Evolutionary conservation across 2,797 vertebrate species (phyloP), one percentile per base, ranked within the genome.

Genomic region (Psittacula echo): DNA sequence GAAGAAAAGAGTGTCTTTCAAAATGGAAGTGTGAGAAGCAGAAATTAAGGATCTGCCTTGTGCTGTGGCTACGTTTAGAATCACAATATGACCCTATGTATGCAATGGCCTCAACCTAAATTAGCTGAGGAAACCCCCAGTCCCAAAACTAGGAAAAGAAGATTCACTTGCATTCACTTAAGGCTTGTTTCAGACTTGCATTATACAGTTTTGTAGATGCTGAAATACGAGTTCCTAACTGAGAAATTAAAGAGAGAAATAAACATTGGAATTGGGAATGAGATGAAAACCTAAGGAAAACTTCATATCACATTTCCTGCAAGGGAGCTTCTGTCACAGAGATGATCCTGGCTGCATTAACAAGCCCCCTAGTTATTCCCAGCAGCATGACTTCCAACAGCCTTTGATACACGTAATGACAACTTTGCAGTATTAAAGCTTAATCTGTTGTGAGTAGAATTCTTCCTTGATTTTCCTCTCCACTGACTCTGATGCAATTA

Each of bases 281-380:
- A 95, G 85, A 86, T 32, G 85, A 73, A 91, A 92, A 91, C 70
- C 76, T 76, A 92, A 86, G 87, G 82, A 96, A 97, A 91, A 96
- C 39, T 89, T 93, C 79, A 7, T 87, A 87, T 65, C 27, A 11
- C 60, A 20, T 91, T 92, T 90, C 92, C 92, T 50, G 8, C 72
- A 92, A 96, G 87, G 42, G 82, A 86, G 82, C 66, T 73, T 89
- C 85, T 93, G 89, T 87, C 94, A 91, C 90, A 85, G 87, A 68
- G 85, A 95, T 88, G 82, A 81, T 72, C 75, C 8, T 45, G 76
- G 56, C 50, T 73, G 84, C 87, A 90, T 39, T 87, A 88, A 96
- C 66, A 50, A 96, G 94, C 66, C 91, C 73, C 47, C 73, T 23
- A 68, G 85, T 84, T 91, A 92, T n/a, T 95, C 85, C 70, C 76